Evolutionary conservation across 2,797 vertebrate species (phyloP).

Genomic region (Lithobates sylvaticus): DNA sequence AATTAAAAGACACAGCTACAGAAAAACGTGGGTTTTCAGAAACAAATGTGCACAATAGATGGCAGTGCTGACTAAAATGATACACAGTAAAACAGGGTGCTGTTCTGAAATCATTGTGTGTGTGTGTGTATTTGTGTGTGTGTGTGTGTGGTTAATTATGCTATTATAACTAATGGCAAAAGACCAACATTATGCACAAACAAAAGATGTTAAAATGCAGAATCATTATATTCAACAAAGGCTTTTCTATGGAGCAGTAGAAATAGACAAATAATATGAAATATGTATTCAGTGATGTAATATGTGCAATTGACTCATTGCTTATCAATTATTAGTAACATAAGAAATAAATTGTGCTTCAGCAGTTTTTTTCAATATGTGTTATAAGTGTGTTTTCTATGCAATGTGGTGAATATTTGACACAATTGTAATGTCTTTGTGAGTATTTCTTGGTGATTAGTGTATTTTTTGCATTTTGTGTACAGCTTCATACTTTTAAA

Average conservation of each 20-base stretch:
- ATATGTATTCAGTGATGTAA: too few species aligned
- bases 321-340: too few species aligned
- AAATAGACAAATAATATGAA: too few species aligned
- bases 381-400: too few species aligned
- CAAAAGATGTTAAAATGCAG: background rate
- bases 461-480: too few species aligned
- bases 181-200: background rate
- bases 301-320: too few species aligned
- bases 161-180: background rate
- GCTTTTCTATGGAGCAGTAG: background rate
- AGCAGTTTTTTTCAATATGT: too few species aligned
- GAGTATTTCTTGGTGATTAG: too few species aligned
- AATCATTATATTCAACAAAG: background rate
- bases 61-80: constrained; percentile 48
- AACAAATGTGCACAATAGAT: constrained; percentile 35
- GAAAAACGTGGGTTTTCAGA: background rate
- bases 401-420: too few species aligned
- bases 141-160: background rate
- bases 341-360: too few species aligned
- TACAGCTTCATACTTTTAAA: too few species aligned
- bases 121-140: background rate
- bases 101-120: background rate
- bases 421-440: too few species aligned
- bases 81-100: background rate
- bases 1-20: background rate